Percentiles rank a stretch among this genome's conserved stretches.
Conservation (phyloP, 2,888 invertebrate species). For the Perizoma affinitatum region DNA sequence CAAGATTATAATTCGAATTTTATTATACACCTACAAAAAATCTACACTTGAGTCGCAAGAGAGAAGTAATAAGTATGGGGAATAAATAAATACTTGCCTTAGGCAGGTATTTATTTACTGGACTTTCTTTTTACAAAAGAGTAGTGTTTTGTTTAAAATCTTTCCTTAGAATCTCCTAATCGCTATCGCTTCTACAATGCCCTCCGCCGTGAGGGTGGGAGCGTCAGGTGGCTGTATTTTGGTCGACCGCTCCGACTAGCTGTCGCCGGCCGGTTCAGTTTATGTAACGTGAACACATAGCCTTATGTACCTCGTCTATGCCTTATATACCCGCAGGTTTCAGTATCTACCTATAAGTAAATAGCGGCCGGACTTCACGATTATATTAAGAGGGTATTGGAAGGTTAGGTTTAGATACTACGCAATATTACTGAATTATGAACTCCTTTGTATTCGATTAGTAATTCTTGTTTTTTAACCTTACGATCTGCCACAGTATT, state of each 20-base stretch:
- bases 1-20: too few species aligned
- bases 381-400: conserved; percentile 25
- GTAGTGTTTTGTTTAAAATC: neutral
- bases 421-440: conserved; percentile 3
- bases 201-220: conserved; percentile 52
- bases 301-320: conserved; percentile 48
- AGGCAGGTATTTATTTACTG: too few species aligned
- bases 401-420: conserved; percentile 10
- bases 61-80: too few species aligned
- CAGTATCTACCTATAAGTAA: conserved; percentile 35
- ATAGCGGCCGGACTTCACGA: conserved; percentile 26
- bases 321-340: conserved; percentile 25
- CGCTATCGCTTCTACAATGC: conserved; percentile 35
- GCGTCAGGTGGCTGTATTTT: conserved; percentile 82
- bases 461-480: too few species aligned
- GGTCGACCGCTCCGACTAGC: conserved; percentile 73
- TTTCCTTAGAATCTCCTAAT: conserved; percentile 1
- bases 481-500: too few species aligned
- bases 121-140: neutral
- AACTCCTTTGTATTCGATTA: neutral
- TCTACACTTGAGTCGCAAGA: too few species aligned
- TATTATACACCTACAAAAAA: too few species aligned
- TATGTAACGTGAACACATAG: conserved; percentile 68
- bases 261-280: conserved; percentile 67
- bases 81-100: too few species aligned